Evolutionary conservation across 23 tunicate genomes (phyloP), one percentile per base, ranked within the genome.

Genomic region (Diplosoma virens): DNA sequence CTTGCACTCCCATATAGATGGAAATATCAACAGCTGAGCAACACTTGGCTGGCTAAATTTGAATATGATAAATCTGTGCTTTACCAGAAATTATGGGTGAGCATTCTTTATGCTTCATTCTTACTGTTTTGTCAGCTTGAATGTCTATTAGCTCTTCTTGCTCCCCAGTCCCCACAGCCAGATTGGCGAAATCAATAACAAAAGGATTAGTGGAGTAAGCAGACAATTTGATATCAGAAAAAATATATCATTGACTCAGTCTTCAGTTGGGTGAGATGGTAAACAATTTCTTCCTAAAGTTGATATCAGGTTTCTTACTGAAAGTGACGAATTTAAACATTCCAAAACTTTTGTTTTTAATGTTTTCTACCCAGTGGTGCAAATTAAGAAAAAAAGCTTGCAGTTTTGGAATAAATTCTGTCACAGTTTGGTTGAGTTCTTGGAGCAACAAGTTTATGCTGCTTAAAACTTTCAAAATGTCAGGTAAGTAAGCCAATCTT

Each of bases 401-500:
- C 77, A 31, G 47, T n/a, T 30, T 3, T 21, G 66, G n/a, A n/a
- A 75, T 29, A 56, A 53, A 55, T 22, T 75, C 25, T 3, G 55
- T 35, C 5, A 59, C 47, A 79, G 83, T 66, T 37, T 55, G 28
- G 75, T 79, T 26, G 21, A 63, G 63, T 47, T 61, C 83, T 75
- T 75, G 80, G 2, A 75, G 1, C 24, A 67, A 75, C 37, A 75
- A 30, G 67, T 55, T 55, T 1, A 79, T 27, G 25, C 47, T 35
- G 77, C 46, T 71, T 25, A 71, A 1, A 33, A 28, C 75, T 47
- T 6, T 23, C n/a, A 77, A 77, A 59, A 77, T 77, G 71, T 77
- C 81, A 37, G 81, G 60, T 7, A 77, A 67, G 75, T 79, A 37
- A 28, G 67, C 79, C 79, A 74, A 56, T 11, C 79, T 48, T 74